Evolutionary conservation across 2,113 vertebrate species (phyloP).

Genomic region (Chloropsis cyanopogon): DNA sequence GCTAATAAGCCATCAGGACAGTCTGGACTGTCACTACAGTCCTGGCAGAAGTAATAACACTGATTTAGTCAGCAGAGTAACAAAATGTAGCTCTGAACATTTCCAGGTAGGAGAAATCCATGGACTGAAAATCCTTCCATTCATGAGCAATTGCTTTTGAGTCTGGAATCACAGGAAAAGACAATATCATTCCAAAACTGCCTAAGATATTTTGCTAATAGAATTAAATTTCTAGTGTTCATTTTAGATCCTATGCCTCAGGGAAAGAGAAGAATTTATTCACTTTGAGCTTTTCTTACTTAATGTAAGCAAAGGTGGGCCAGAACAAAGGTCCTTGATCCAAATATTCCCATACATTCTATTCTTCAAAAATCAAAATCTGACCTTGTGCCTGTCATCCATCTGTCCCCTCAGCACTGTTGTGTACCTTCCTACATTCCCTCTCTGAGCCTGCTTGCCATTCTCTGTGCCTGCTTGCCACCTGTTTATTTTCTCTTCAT

Average conservation of each 20-base stretch:
- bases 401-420: neutral
- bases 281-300: neutral
- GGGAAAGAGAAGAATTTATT: neutral
- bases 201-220: neutral
- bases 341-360: neutral
- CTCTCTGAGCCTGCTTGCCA: neutral
- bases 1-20: conserved; percentile 23
- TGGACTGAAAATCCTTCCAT: neutral
- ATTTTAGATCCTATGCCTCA: neutral
- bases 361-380: neutral
- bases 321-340: neutral
- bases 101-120: neutral
- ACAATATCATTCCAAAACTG: neutral
- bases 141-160: neutral
- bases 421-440: neutral
- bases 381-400: neutral
- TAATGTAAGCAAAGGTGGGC: neutral
- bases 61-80: neutral
- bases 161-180: neutral
- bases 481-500: conserved; percentile 39
- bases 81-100: neutral
- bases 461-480: neutral
- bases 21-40: neutral
- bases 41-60: neutral
- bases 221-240: neutral